Conservation (phyloP, 2,888 invertebrate genomes). For the Caenorhabditis sp. region DNA sequence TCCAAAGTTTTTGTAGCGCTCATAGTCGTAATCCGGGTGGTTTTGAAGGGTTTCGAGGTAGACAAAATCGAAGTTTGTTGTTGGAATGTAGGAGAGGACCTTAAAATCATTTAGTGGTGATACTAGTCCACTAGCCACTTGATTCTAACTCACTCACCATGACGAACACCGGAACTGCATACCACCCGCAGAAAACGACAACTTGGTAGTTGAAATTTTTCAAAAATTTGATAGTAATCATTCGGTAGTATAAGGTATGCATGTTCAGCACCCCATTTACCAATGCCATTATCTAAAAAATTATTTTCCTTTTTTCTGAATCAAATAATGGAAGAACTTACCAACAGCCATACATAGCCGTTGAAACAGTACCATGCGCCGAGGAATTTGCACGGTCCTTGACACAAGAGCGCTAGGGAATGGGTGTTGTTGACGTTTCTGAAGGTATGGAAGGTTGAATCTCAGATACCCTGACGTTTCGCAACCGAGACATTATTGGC, state of each 20-base stretch:
- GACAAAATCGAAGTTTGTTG: conserved; percentile 27
- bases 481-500: no score
- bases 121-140: no score
- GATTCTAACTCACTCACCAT: no score
- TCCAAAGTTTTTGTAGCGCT: conserved; percentile 25
- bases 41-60: conserved; percentile 31
- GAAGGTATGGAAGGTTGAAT: no score
- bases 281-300: neutral
- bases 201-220: conserved; percentile 21
- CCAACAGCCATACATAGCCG: conserved; percentile 30
- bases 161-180: conserved; percentile 8
- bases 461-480: neutral
- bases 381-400: conserved; percentile 40
- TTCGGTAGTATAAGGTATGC: conserved; percentile 42
- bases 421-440: conserved; percentile 38
- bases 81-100: conserved; percentile 52
- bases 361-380: conserved; percentile 40
- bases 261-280: conserved; percentile 26
- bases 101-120: conserved; percentile 13
- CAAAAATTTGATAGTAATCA: conserved; percentile 33
- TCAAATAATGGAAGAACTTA: no score
- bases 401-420: conserved; percentile 48
- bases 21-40: conserved; percentile 50
- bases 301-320: no score
- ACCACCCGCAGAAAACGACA: conserved; percentile 20